A percentile compares a stretch with the other conserved stretches of the same genome.
Evolutionary conservation across 2,888 invertebrate genomes (phyloP).

Genomic region (Hoplodrina blanda): DNA sequence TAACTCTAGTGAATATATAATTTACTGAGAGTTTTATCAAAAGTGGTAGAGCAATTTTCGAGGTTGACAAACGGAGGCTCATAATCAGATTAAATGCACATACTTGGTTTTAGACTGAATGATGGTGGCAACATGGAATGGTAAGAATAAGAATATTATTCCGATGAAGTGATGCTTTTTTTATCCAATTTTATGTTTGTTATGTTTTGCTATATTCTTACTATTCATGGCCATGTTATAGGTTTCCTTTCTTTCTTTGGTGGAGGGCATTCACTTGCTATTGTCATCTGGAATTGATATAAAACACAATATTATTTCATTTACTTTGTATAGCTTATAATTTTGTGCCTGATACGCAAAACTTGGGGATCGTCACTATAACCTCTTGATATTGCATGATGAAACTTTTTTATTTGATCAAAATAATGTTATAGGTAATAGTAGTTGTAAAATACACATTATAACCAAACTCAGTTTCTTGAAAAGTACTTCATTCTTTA

Average conservation of each 20-base stretch:
- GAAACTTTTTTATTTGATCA: not conserved
- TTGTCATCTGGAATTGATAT: constrained; percentile 70
- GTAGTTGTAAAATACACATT: not conserved
- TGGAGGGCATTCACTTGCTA: constrained; percentile 74
- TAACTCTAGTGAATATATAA: too few species aligned
- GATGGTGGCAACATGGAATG: not conserved
- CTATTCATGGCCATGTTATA: constrained; percentile 83
- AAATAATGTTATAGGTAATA: not conserved
- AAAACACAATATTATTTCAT: not conserved
- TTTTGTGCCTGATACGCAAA: not conserved
- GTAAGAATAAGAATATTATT: constrained; percentile 11
- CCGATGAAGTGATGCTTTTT: not conserved
- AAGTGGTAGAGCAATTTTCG: not conserved
- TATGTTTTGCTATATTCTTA: not conserved
- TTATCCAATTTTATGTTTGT: not conserved
- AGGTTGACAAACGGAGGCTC: not conserved
- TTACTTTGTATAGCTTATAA: too few species aligned
- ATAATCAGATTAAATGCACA: not conserved
- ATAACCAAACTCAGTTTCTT: not conserved
- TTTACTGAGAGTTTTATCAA: not conserved
- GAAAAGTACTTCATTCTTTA: too few species aligned
- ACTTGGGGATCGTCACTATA: too few species aligned
- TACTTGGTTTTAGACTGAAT: not conserved
- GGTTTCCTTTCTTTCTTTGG: constrained; percentile 79
- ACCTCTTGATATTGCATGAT: not conserved